These are phyloP conservation scores for Eumeta japonica DNA, from an alignment of 1,140 invertebrate genomes.

Conservation along the genomic window DNA sequence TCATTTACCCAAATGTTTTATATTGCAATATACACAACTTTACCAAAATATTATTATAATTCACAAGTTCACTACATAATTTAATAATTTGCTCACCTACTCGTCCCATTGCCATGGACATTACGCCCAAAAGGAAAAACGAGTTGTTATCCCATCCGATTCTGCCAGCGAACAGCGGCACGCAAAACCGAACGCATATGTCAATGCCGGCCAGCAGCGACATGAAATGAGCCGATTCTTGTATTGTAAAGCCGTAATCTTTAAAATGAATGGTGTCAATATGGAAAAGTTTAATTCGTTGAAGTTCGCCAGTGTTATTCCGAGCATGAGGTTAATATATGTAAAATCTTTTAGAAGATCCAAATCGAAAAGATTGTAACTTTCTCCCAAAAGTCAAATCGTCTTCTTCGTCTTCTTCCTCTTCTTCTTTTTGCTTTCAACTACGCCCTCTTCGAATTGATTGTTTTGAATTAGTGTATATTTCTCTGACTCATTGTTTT, in stretches of 20 bases:
- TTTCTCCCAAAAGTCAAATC: slow-evolving; percentile 52
- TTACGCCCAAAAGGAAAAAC: slow-evolving; percentile 68
- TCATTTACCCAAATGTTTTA: too few relatives aligned
- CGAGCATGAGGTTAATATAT: slow-evolving; percentile 67
- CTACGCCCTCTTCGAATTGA: slow-evolving; percentile 15
- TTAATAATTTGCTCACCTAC: too few relatives aligned
- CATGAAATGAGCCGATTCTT: slow-evolving; percentile 62
- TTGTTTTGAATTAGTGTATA: slow-evolving; percentile 27
- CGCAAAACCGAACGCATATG: slow-evolving; percentile 60
- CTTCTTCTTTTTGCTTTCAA: slow-evolving; percentile 18
- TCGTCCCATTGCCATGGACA: slow-evolving; percentile 64
- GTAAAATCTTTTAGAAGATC: slow-evolving; percentile 65
- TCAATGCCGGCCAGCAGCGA: slow-evolving; percentile 62
- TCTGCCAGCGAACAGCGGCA: slow-evolving; percentile 64
- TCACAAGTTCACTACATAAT: too few relatives aligned
- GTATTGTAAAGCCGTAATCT: slow-evolving; percentile 60
- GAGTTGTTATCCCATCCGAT: slow-evolving; percentile 65
- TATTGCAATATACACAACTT: too few relatives aligned
- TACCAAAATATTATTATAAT: too few relatives aligned
- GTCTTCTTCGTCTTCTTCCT: slow-evolving; percentile 27
- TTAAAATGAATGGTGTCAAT: slow-evolving; percentile 67
- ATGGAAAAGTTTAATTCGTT: slow-evolving; percentile 70
- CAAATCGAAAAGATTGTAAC: slow-evolving; percentile 63
- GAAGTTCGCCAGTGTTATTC: slow-evolving; percentile 67
- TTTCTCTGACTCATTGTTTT: slow-evolving; percentile 26